Percentiles rank a stretch among this genome's conserved stretches.
Evolutionary conservation across 2,113 vertebrate species (phyloP).

Genomic region (Clarias batrachus): DNA sequence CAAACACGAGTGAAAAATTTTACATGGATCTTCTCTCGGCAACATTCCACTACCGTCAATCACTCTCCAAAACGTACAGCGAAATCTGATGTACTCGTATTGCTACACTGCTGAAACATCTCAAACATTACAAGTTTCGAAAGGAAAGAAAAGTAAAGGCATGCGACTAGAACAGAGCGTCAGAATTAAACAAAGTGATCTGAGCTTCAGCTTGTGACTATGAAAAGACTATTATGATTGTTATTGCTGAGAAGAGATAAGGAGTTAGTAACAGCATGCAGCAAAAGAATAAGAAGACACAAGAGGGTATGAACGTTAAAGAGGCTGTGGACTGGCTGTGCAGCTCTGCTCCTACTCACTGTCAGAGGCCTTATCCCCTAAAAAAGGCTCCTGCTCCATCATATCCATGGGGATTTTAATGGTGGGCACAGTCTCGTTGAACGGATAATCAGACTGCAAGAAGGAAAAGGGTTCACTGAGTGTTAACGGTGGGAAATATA

Average conservation of each 20-base stretch:
- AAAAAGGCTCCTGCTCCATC: conserved; percentile 97
- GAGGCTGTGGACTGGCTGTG: neutral
- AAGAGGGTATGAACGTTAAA: neutral
- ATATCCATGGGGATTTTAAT: conserved; percentile 99
- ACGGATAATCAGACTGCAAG: conserved; percentile 96
- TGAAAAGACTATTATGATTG: neutral
- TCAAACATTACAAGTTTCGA: neutral
- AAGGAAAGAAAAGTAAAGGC: neutral
- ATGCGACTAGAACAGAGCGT: neutral
- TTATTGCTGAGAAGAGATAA: neutral
- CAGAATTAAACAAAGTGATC: neutral
- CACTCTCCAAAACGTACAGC: neutral
- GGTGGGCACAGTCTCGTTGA: conserved; percentile 94
- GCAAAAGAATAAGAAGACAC: neutral
- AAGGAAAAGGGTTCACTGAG: conserved; percentile 66
- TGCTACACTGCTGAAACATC: neutral
- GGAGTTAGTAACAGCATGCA: conserved; percentile 25
- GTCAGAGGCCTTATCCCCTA: conserved; percentile 92
- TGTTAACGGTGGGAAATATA: neutral
- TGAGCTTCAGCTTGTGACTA: neutral
- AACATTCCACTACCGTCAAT: neutral
- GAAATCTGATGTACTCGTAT: neutral
- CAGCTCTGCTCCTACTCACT: conserved; percentile 87
- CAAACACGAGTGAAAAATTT: conserved; percentile 8
- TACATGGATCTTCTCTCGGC: neutral